A percentile compares a stretch with the other conserved stretches of the same genome.
Conservation (phyloP, 2,888 invertebrate species). For the Drosophila paranaensis region DNA sequence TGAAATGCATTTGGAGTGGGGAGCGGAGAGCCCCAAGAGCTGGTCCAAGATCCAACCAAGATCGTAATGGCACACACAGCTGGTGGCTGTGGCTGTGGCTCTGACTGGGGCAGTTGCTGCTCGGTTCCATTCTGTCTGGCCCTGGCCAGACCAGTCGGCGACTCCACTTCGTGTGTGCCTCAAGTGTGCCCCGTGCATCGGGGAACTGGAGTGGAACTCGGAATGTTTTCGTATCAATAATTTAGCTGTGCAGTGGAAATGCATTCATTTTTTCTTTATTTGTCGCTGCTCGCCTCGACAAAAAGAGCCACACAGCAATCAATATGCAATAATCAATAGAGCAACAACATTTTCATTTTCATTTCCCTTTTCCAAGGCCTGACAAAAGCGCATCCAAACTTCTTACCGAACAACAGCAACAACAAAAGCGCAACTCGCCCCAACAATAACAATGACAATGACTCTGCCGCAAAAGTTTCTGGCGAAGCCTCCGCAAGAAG, state of each 20-base stretch:
- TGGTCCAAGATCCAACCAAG: conserved; percentile 37
- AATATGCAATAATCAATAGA: conserved; percentile 80
- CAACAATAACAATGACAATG: conserved; percentile 79
- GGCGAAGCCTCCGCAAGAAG: conserved; percentile 71
- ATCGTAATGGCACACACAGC: conserved; percentile 49
- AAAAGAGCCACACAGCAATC: conserved; percentile 75
- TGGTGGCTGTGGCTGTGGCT: conserved; percentile 50
- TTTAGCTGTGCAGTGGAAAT: conserved; percentile 51
- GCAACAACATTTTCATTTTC: conserved; percentile 78
- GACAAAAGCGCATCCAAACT: conserved; percentile 80
- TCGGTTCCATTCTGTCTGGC: conserved; percentile 80
- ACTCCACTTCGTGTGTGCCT: conserved; percentile 30
- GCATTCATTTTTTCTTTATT: conserved; percentile 57
- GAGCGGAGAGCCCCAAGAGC: conserved; percentile 32
- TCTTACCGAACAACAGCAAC: conserved; percentile 58
- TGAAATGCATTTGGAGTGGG: conserved; percentile 71
- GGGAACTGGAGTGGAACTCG: conserved; percentile 38
- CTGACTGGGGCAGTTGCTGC: conserved; percentile 3
- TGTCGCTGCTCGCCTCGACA: conserved; percentile 73
- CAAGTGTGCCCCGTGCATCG: conserved; percentile 22
- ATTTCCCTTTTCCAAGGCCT: conserved; percentile 65
- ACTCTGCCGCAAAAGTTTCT: conserved; percentile 76
- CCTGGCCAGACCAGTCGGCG: conserved; percentile 78
- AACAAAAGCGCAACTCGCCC: conserved; percentile 55
- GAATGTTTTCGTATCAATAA: conserved; percentile 68